Conservation (phyloP, 2,888 invertebrate species). For the Pseudoips prasinana region DNA sequence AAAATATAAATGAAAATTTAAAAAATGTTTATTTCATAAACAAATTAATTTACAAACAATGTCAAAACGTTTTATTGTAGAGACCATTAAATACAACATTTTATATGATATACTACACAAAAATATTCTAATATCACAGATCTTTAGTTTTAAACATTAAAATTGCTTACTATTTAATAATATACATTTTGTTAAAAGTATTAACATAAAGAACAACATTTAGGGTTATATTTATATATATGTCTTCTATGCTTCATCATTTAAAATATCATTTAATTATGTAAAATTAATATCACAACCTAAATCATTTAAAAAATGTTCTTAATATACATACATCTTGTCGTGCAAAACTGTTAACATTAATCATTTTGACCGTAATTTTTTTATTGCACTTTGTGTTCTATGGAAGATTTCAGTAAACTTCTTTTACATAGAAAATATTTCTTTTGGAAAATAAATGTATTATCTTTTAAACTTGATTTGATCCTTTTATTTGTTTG, state of each 20-base stretch:
- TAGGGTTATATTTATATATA: conserved; percentile 17
- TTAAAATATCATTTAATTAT: conserved; percentile 1
- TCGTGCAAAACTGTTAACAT: conserved; percentile 9
- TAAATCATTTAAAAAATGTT: conserved; percentile 18
- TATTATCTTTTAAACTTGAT: too few species aligned
- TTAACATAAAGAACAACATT: conserved; percentile 21
- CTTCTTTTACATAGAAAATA: too few species aligned
- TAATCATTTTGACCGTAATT: conserved; percentile 10
- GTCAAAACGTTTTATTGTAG: conserved; percentile 62
- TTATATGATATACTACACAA: conserved; percentile 44
- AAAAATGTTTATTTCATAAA: conserved; percentile 75
- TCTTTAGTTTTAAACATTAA: conserved; percentile 38
- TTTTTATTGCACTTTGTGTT: conserved; percentile 26
- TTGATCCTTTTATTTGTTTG: background rate
- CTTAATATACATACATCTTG: conserved; percentile 7
- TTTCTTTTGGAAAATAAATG: conserved; percentile 3
- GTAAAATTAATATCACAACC: conserved; percentile 51
- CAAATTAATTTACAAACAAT: conserved; percentile 65
- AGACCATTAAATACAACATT: conserved; percentile 55
- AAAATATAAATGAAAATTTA: conserved; percentile 27
- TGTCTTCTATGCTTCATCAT: conserved; percentile 5
- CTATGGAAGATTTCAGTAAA: conserved; percentile 24
- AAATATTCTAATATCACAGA: conserved; percentile 72
- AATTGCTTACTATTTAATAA: conserved; percentile 26
- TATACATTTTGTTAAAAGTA: conserved; percentile 27